Percentiles rank a stretch among this genome's conserved stretches.
phyloP scores from a whole-genome alignment of 2,797 vertebrate species.

The Cottoperca gobio region DNA sequence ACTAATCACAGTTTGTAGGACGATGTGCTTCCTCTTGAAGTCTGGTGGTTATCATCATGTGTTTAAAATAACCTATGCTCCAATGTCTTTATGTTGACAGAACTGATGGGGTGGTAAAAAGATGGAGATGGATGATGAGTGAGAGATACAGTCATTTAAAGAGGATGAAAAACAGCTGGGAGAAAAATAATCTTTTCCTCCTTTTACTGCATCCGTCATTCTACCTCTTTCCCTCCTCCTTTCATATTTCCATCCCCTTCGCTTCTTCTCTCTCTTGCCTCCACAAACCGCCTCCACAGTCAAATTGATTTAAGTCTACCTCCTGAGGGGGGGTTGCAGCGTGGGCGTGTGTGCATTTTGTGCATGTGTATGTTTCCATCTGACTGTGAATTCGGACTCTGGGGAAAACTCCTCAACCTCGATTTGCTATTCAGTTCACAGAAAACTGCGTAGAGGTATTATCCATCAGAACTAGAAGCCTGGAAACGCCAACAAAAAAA shows the following conservation, averaged over 20 bases:
- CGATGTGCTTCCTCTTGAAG: background rate
- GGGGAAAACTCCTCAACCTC: slow-evolving; percentile 34
- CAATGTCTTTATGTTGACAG: background rate
- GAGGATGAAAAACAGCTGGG: slow-evolving; percentile 2
- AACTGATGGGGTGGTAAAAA: background rate
- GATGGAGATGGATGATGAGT: background rate
- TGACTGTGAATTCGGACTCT: slow-evolving; percentile 50
- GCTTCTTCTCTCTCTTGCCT: slow-evolving; percentile 58
- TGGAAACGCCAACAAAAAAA: background rate
- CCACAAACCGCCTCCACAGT: slow-evolving; percentile 77
- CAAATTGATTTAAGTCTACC: slow-evolving; percentile 82
- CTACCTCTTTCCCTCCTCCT: slow-evolving; percentile 27
- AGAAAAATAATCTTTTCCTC: background rate
- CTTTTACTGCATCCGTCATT: slow-evolving; percentile 23
- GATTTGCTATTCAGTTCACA: slow-evolving; percentile 36
- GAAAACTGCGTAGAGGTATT: slow-evolving; percentile 28
- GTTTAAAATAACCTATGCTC: background rate
- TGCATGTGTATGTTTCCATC: slow-evolving; percentile 44
- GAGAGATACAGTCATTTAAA: background rate
- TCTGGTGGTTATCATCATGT: background rate
- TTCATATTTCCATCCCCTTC: slow-evolving; percentile 42
- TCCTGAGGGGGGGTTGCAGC: slow-evolving; percentile 69
- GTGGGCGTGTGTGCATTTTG: slow-evolving; percentile 53
- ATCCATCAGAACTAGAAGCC: slow-evolving; percentile 23
- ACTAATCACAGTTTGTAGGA: background rate